Evolutionary conservation across 2,113 vertebrate genomes (phyloP).

Genomic region (Caracal caracal): DNA sequence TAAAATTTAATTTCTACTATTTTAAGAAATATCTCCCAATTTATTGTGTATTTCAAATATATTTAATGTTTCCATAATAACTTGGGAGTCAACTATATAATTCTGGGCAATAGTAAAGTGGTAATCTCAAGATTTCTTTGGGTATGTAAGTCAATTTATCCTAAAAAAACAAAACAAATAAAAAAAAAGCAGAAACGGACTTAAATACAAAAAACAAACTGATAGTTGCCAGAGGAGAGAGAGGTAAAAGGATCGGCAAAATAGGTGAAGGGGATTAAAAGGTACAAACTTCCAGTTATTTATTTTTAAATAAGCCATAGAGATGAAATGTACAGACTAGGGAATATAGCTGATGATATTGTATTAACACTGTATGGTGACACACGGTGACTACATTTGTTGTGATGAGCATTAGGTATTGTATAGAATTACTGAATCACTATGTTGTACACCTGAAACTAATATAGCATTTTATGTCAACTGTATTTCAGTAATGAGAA

Average conservation of each 20-base stretch:
- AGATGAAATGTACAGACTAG: neutral
- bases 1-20: slow-evolving; percentile 1
- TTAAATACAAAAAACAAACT: neutral
- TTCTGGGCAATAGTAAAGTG: neutral
- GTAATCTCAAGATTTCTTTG: neutral
- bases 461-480: neutral
- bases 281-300: neutral
- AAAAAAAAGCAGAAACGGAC: neutral
- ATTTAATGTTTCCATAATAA: neutral
- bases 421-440: neutral
- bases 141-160: neutral
- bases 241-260: neutral
- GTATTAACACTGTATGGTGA: neutral
- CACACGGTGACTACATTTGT: neutral
- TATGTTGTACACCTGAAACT: neutral
- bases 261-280: neutral
- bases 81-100: neutral
- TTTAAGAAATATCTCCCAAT: neutral
- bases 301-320: neutral
- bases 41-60: slow-evolving; percentile 6
- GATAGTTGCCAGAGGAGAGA: neutral
- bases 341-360: neutral
- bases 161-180: neutral
- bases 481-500: neutral
- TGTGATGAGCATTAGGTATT: neutral